Percentiles rank a stretch among this genome's conserved stretches.
Conservation (phyloP, 2,797 vertebrate species). For the Alosa sapidissima region DNA sequence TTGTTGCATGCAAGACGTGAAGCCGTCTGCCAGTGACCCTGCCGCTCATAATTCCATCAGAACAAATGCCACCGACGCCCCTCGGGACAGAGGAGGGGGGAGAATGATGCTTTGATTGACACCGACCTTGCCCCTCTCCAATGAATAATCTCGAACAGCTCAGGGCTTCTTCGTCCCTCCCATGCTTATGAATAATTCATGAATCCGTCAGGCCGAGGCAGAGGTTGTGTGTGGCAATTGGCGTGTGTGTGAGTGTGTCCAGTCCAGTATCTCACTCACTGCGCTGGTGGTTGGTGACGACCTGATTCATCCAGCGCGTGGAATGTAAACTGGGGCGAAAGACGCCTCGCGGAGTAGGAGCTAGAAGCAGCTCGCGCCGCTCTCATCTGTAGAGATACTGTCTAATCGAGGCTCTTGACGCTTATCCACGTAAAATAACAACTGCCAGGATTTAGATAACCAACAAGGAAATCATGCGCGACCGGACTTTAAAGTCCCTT, state of each 20-base stretch:
- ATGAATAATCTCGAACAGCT: slow-evolving; percentile 72
- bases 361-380: neutral
- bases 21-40: neutral
- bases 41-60: slow-evolving; percentile 19
- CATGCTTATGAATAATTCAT: slow-evolving; percentile 72
- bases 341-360: neutral
- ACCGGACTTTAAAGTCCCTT: neutral
- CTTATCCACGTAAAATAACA: neutral
- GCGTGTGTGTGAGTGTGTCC: neutral
- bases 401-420: neutral
- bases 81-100: slow-evolving; percentile 33
- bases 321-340: slow-evolving; percentile 16
- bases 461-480: neutral
- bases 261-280: slow-evolving; percentile 1
- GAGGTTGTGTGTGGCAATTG: slow-evolving; percentile 38
- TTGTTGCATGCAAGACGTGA: slow-evolving; percentile 4
- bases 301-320: slow-evolving; percentile 9
- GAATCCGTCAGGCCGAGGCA: slow-evolving; percentile 40
- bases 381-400: neutral
- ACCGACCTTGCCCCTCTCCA: slow-evolving; percentile 60
- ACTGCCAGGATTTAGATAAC: neutral
- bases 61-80: slow-evolving; percentile 34
- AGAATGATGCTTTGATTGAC: slow-evolving; percentile 64
- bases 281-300: neutral
- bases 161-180: slow-evolving; percentile 61